phyloP scores from a whole-genome alignment of 1,140 invertebrate species.

The Ooceraea biroi region DNA sequence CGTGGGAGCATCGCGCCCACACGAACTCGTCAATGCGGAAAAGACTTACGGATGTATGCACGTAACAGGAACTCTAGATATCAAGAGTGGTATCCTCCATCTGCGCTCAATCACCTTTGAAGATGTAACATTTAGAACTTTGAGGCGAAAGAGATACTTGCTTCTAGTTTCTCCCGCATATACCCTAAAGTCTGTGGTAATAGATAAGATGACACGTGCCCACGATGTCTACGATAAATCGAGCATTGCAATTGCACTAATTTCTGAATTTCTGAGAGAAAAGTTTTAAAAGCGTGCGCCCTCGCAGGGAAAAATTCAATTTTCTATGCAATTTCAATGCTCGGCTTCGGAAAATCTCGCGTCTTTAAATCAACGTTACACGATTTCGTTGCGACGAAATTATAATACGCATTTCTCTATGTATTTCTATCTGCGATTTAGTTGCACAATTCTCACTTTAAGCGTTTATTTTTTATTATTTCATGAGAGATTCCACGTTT shows the following conservation, averaged over 20 bases:
- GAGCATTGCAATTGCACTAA: constrained; percentile 9
- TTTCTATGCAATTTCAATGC: no score
- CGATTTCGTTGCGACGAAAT: no score
- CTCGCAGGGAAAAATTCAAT: no score
- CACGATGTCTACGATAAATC: background rate
- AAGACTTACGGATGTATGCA: background rate
- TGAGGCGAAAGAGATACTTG: background rate
- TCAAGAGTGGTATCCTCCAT: constrained; percentile 23
- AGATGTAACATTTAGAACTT: constrained; percentile 2
- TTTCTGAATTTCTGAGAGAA: background rate
- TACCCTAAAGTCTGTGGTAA: background rate
- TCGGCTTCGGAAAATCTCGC: no score
- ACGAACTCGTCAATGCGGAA: background rate
- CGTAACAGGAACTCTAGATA: background rate
- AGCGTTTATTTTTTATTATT: constrained; percentile 8
- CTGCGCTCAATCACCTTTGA: background rate
- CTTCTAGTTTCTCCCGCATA: background rate
- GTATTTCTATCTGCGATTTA: background rate
- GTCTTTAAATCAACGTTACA: no score
- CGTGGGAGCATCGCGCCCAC: background rate
- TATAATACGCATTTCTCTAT: background rate
- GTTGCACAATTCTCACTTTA: background rate
- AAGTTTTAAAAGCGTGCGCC: background rate
- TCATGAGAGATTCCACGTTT: background rate
- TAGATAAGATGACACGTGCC: background rate